Base-by-base conservation (phyloP, 1,140 invertebrate genomes). In the Bombus superbus region DNA sequence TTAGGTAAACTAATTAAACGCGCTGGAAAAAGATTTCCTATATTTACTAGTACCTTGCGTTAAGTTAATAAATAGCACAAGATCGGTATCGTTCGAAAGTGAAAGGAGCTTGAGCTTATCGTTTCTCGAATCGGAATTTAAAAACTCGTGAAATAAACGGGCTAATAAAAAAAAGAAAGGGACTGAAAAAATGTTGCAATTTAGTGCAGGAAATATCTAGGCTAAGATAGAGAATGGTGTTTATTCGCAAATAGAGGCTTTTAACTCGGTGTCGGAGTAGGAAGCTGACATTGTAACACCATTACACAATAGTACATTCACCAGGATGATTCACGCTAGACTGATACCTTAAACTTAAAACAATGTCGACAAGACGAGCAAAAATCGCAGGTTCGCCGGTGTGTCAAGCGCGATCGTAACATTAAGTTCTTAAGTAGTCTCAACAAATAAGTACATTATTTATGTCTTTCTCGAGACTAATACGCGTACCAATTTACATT, bases 301-400 rank as follows among this genome's bases (percentile, higher is more conserved):
- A 40, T 73, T 73, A 42, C 42, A 73, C 42, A 73, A 73, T 32
- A 44, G n/a, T 73, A 73, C 71, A 32, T 73, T 73, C 40, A 72
- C 71, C 40, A 32, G 40, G 40, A 22, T 73, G 42, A 44, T 44
- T 73, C n/a, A 44, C 15, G 32, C 15, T 15, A 22, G 15, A 44
- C n/a, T 73, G 71, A 44, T 73, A 73, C n/a, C 71, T 73, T 73
- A 73, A 73, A 47, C n/a, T n/a, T 42, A 10, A 47, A 73, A 73
- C 28, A 73, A 73, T 44, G 15, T 44, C 42, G n/a, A 73, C 15
- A 15, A 18, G 28, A 44, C 40, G 28, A 11, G 8, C 6, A 44
- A 73, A 44, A 73, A 73, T 72, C 18, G 8, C 3, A 44, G n/a
- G 10, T 71, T 71, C 10, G 28, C 2, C 8, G 5, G 13, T 32